Evolutionary conservation across 2,113 vertebrate genomes (phyloP), one percentile per base, ranked within the genome.

Genomic region (Dicerorhinus sumatrensis): DNA sequence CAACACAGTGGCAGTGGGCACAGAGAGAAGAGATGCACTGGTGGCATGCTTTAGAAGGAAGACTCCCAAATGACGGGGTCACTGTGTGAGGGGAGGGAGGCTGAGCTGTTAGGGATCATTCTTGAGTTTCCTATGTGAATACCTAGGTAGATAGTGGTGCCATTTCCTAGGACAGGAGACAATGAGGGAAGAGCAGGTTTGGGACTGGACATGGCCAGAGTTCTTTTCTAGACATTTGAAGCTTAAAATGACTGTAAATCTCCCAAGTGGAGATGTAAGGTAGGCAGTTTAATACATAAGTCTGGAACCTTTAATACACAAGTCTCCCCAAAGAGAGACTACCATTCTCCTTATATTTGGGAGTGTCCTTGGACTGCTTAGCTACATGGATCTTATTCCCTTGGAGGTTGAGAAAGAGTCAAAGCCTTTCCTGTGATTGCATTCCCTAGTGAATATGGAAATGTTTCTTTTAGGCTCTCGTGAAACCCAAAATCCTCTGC

Each of bases 401-500:
- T 36, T 39, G 23, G 36, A 79, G 8, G 2, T 4, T 87, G 46
- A 8, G 51, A 79, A 94, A 67, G 46, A 36, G 13, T 73, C 31
- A 88, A 51, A 93, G 23, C 4, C 36, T 86, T 13, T 48, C 54
- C 20, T 84, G 42, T 6, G 31, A 14, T 60, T 46, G 33, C 60
- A 67, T 65, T 87, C 54, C 67, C 75, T 84, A 31, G 51, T 39
- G 31, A 5, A 81, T 56, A 46, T 85, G 36, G 76, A 90, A 93
- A 21, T 85, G 16, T 86, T 97, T 91, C 69, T 90, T 62, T 79
- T 69, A 94, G 54, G 8, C 33, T 89, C 67, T 80, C 33, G 1
- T 27, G 73, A 94, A 89, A 90, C 48, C 70, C 25, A 77, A 39
- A 94, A 42, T 96, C 79, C 88, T 51, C 46, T 33, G 21, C n/a